Evolutionary conservation across 2,888 invertebrate genomes (phyloP).

Genomic region (Noctua comes): DNA sequence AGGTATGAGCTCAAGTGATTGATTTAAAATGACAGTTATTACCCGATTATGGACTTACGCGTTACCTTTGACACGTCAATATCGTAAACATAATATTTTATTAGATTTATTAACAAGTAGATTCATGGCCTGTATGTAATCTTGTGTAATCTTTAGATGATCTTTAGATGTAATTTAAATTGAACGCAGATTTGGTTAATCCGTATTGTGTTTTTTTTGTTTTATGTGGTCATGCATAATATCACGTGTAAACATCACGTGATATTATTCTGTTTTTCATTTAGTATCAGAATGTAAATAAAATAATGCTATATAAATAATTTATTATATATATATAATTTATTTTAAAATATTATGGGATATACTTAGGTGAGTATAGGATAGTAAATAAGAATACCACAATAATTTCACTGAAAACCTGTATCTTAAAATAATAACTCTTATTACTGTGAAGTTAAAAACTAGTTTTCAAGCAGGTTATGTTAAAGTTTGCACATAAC

Average conservation of each 20-base stretch:
- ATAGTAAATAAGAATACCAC: background rate
- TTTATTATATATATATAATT: too few relatives aligned
- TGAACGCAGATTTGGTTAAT: constrained; percentile 13
- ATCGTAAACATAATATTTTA: constrained; percentile 71
- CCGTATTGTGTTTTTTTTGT: background rate
- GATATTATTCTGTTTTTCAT: background rate
- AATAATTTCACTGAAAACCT: constrained; percentile 7
- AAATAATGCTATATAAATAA: background rate
- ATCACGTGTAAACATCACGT: background rate
- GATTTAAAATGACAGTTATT: constrained; percentile 75
- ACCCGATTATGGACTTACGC: constrained; percentile 66
- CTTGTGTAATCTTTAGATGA: constrained; percentile 38
- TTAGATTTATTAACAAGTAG: constrained; percentile 63
- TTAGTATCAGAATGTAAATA: background rate
- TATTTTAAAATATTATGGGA: background rate
- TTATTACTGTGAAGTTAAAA: background rate
- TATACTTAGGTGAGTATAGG: background rate
- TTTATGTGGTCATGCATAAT: constrained; percentile 10
- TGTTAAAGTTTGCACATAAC: background rate
- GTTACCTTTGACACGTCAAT: constrained; percentile 69
- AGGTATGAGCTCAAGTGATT: constrained; percentile 62
- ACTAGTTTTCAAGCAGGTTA: background rate
- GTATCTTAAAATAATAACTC: background rate
- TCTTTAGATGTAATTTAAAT: constrained; percentile 28
- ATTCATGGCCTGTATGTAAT: constrained; percentile 56